Evolutionary conservation across 1,140 invertebrate genomes (phyloP).

Genomic region (Rhopalosiphum maidis): DNA sequence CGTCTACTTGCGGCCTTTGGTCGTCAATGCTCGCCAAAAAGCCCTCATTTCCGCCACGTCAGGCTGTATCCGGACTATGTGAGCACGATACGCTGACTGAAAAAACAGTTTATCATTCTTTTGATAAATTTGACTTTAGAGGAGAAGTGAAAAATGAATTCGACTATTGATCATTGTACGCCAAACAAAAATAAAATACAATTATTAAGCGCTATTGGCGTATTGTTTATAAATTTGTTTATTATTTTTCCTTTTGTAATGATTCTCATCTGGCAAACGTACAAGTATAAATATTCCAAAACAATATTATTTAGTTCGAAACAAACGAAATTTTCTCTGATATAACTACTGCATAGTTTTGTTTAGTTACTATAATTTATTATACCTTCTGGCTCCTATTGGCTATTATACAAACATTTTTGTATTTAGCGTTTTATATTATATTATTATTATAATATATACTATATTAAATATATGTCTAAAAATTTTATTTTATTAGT

Average conservation of each 20-base stretch:
- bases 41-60: slow-evolving; percentile 53
- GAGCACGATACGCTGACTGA: slow-evolving; percentile 53
- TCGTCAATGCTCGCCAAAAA: slow-evolving; percentile 41
- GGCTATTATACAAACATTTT: not conserved
- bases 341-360: not conserved
- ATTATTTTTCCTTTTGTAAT: slow-evolving; percentile 3
- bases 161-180: not conserved
- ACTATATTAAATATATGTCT: not conserved
- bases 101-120: slow-evolving; percentile 36
- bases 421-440: not conserved
- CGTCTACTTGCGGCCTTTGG: slow-evolving; percentile 13
- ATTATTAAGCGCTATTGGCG: not conserved
- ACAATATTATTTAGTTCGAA: slow-evolving; percentile 16
- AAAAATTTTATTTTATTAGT: not conserved
- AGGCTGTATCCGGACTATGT: slow-evolving; percentile 27
- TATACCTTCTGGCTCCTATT: not conserved
- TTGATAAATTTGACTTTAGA: not conserved
- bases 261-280: not conserved
- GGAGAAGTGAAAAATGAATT: slow-evolving; percentile 19
- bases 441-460: not conserved
- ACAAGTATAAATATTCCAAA: not conserved
- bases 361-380: not conserved
- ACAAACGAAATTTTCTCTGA: not conserved
- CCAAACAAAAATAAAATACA: not conserved
- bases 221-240: not conserved